Conservation (phyloP, 2,113 vertebrate genomes). For the Pollachius pollachius region DNA sequence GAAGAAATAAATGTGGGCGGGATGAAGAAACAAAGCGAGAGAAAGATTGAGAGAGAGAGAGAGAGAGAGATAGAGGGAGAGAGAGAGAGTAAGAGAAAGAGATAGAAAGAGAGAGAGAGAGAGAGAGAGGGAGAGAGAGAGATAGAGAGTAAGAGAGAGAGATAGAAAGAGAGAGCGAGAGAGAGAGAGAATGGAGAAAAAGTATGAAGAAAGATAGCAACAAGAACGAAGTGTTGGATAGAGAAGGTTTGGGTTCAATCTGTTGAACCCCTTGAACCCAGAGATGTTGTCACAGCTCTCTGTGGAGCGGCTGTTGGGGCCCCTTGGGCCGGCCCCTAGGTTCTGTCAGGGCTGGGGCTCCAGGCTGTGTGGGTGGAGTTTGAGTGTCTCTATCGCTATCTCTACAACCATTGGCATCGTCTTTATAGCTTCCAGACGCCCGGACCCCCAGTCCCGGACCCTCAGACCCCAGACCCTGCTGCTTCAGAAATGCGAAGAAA, state of each 20-base stretch:
- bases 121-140: no score
- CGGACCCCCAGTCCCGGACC: no score
- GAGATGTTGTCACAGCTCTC: background rate
- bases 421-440: conserved; percentile 20
- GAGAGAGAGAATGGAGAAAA: conserved; percentile 32
- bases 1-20: conserved; percentile 68
- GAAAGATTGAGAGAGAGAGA: conserved; percentile 10
- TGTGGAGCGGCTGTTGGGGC: background rate
- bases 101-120: no score
- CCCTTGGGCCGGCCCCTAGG: conserved; percentile 2
- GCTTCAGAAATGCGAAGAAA: conserved; percentile 21
- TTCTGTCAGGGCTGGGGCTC: background rate
- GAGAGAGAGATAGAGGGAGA: no score
- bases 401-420: conserved; percentile 22
- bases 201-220: background rate
- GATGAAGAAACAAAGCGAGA: conserved; percentile 50
- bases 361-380: conserved; percentile 12
- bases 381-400: conserved; percentile 7
- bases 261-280: background rate
- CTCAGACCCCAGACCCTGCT: conserved; percentile 3
- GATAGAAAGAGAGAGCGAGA: conserved; percentile 22
- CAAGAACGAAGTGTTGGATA: background rate
- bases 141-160: no score
- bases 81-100: no score
- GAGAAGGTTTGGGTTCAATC: background rate